Evolutionary conservation across 2,113 vertebrate species (phyloP).

Genomic region (Mormyrus iriodes): DNA sequence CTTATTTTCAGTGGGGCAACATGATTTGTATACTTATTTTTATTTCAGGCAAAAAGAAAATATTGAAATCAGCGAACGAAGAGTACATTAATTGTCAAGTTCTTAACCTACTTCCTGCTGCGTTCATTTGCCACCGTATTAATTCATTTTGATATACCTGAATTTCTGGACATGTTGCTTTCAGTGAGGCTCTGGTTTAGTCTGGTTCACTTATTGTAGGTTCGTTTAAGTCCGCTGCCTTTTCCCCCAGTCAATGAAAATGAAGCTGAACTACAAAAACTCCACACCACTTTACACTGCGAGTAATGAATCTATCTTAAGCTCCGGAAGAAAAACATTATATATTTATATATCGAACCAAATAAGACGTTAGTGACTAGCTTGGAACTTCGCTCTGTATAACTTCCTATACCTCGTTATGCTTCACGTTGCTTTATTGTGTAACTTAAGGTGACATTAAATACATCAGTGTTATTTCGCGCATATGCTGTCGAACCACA

Average conservation of each 20-base stretch:
- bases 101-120: neutral
- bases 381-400: neutral
- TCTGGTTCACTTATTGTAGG: neutral
- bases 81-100: neutral
- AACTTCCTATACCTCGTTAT: neutral
- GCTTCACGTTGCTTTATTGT: neutral
- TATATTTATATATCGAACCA: neutral
- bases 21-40: neutral
- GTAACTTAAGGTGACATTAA: neutral
- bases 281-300: neutral
- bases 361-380: too few relatives aligned
- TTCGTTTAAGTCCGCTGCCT: neutral
- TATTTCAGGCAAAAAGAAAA: neutral
- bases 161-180: constrained; percentile 11
- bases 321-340: neutral
- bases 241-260: neutral
- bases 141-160: neutral
- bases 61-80: neutral
- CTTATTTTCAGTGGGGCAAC: neutral
- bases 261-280: neutral
- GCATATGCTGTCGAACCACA: neutral
- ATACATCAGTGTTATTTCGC: neutral
- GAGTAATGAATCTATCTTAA: neutral
- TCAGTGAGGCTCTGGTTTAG: neutral
- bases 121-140: neutral